These are phyloP conservation scores for Lacerta agilis DNA, from an alignment of 2,797 vertebrate species.

Conservation along the genomic window DNA sequence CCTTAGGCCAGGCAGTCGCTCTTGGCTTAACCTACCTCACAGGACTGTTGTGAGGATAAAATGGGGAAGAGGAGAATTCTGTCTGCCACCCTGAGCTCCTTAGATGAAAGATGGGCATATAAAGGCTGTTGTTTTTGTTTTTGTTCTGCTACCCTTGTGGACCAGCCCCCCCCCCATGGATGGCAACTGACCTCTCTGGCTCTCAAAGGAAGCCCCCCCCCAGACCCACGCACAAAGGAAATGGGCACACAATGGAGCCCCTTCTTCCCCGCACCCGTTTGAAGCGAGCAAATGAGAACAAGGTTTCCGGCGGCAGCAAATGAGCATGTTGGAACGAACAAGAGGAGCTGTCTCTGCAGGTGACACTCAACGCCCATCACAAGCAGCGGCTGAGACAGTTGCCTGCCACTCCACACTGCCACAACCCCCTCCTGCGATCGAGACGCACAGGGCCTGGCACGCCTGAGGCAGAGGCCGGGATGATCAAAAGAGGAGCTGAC, in stretches of 20 bases:
- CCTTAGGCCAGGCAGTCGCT: no score
- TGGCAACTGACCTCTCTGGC: no score
- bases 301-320: constrained; percentile 20
- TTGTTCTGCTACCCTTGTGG: no score
- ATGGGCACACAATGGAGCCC: not conserved
- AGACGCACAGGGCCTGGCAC: constrained; percentile 2
- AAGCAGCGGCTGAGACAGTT: constrained; percentile 4
- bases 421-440: not conserved
- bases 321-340: constrained; percentile 2
- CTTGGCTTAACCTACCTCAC: no score
- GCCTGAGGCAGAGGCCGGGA: not conserved
- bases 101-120: no score
- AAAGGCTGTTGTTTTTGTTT: no score
- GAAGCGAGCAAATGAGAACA: constrained; percentile 15
- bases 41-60: no score
- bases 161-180: no score
- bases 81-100: no score
- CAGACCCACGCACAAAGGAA: no score
- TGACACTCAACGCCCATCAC: constrained; percentile 45
- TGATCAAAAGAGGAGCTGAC: constrained; percentile 6
- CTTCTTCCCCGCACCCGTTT: not conserved
- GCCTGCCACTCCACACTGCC: constrained; percentile 3
- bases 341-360: constrained; percentile 8
- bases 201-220: not conserved
- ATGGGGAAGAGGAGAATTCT: no score